A percentile compares a stretch with the other conserved stretches of the same genome.
Evolutionary conservation across 1,140 invertebrate genomes (phyloP).

Genomic region (Acromyrmex echinatior): DNA sequence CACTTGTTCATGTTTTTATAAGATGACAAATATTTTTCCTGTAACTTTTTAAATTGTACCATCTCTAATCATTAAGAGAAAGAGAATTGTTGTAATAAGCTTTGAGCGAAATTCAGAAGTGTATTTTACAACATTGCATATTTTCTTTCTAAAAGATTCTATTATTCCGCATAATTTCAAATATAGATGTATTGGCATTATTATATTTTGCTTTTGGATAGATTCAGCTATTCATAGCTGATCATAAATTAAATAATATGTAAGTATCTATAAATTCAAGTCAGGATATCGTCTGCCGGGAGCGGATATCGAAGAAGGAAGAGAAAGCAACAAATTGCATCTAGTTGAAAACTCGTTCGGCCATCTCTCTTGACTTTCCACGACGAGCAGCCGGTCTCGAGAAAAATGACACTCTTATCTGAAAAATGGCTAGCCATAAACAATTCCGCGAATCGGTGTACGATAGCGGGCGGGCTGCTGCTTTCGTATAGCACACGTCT

Average conservation of each 20-base stretch:
- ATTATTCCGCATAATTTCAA: neutral
- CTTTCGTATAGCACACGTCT: slow-evolving; percentile 73
- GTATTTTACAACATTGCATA: neutral
- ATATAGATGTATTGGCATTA: neutral
- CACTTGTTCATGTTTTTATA: neutral
- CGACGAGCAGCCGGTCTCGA: slow-evolving; percentile 70
- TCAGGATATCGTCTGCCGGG: slow-evolving; percentile 26
- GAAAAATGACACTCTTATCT: slow-evolving; percentile 82
- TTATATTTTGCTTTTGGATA: neutral
- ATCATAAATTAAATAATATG: slow-evolving; percentile 52
- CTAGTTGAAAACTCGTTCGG: slow-evolving; percentile 71
- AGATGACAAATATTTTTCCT: neutral
- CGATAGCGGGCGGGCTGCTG: slow-evolving; percentile 71
- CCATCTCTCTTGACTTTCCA: slow-evolving; percentile 72
- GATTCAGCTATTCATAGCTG: neutral
- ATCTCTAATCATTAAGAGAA: neutral
- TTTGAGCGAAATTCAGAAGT: neutral
- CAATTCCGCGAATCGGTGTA: slow-evolving; percentile 76
- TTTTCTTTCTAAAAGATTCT: neutral
- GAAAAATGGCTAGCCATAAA: slow-evolving; percentile 80
- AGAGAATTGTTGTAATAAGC: neutral
- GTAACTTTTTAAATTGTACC: neutral
- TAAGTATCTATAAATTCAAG: slow-evolving; percentile 44
- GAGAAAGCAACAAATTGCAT: slow-evolving; percentile 67
- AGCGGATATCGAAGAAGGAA: slow-evolving; percentile 40